These are phyloP conservation scores for Rhinolophus sinicus DNA, from an alignment of 2,113 vertebrate genomes.

Conservation along the genomic window DNA sequence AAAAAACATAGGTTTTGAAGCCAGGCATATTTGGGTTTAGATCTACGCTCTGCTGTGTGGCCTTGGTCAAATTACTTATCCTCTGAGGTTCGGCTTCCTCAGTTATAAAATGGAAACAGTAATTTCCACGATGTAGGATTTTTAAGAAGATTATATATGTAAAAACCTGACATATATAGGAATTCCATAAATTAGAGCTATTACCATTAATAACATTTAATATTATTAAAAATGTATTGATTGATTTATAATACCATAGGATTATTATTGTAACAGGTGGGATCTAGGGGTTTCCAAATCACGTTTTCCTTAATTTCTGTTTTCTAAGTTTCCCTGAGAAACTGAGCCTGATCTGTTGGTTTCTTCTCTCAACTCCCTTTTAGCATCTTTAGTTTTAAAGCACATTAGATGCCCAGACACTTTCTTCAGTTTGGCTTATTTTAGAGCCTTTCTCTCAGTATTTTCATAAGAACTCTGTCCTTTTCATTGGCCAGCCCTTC, in stretches of 20 bases:
- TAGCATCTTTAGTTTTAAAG: slow-evolving; percentile 18
- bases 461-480: background rate
- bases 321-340: slow-evolving; percentile 42
- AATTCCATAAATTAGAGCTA: slow-evolving; percentile 22
- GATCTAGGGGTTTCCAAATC: background rate
- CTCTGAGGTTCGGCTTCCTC: background rate
- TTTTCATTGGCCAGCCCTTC: background rate
- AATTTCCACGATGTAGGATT: background rate
- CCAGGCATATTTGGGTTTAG: background rate
- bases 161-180: background rate
- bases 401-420: background rate
- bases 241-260: background rate
- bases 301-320: background rate
- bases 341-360: background rate
- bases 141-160: background rate
- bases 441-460: slow-evolving; percentile 3
- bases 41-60: background rate
- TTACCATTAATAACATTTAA: background rate
- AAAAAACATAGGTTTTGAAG: background rate
- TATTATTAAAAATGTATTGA: slow-evolving; percentile 22
- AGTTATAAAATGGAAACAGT: slow-evolving; percentile 4
- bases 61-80: background rate
- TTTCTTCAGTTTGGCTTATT: background rate
- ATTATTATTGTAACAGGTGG: background rate
- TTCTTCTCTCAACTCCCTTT: slow-evolving; percentile 46